A percentile compares a stretch with the other conserved stretches of the same genome.
Conservation (phyloP, 30 jellyfish, hydroid and myxozoan species). For the Aurelia aurita region DNA sequence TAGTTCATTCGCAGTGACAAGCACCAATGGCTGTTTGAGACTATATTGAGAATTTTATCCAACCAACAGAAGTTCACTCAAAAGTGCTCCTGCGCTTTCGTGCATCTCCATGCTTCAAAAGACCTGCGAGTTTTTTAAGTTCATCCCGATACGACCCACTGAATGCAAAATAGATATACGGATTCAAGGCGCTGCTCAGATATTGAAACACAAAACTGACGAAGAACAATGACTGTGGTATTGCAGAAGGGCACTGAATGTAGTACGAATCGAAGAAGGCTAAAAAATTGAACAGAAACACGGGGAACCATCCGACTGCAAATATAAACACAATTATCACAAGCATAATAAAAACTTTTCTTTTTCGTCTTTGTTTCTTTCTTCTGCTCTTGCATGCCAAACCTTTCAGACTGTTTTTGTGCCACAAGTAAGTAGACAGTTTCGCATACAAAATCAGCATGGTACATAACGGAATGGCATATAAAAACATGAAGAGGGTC, state of each 20-base stretch:
- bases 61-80: too few relatives aligned
- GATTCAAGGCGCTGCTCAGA: slow-evolving; percentile 82
- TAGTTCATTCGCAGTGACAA: too few relatives aligned
- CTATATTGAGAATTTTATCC: too few relatives aligned
- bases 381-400: slow-evolving; percentile 8
- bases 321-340: slow-evolving; percentile 57
- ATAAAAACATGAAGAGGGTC: slow-evolving; percentile 59
- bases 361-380: slow-evolving; percentile 19
- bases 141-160: slow-evolving; percentile 81
- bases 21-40: too few relatives aligned
- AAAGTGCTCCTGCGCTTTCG: too few relatives aligned
- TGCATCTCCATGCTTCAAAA: too few relatives aligned
- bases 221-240: slow-evolving; percentile 54
- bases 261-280: slow-evolving; percentile 64
- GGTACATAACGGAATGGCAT: slow-evolving; percentile 60
- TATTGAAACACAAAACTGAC: slow-evolving; percentile 73
- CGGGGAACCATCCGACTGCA: slow-evolving; percentile 90
- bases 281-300: slow-evolving; percentile 69
- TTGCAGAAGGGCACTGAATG: slow-evolving; percentile 46
- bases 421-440: slow-evolving; percentile 67
- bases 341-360: slow-evolving; percentile 76
- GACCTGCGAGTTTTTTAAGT: not conserved
- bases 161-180: slow-evolving; percentile 72
- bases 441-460: slow-evolving; percentile 69
- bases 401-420: slow-evolving; percentile 20